These are phyloP conservation scores for Hyles euphorbiae DNA, from an alignment of 1,140 invertebrate species.

Conservation along the genomic window DNA sequence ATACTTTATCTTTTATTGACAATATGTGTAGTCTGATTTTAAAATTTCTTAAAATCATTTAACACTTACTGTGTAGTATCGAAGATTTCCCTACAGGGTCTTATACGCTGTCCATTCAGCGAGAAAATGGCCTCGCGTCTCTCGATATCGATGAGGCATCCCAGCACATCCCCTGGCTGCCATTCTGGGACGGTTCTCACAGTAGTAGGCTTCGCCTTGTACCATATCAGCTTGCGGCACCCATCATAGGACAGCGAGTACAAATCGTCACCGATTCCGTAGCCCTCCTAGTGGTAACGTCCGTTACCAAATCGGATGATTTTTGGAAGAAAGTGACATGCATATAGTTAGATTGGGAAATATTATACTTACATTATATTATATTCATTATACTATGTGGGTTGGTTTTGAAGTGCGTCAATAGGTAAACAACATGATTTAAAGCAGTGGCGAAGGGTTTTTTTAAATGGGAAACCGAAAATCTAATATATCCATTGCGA, in stretches of 20 bases:
- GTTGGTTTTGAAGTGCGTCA: too few species aligned
- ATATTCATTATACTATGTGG: too few species aligned
- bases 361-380: too few species aligned
- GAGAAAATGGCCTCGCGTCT: constrained; percentile 86
- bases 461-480: too few species aligned
- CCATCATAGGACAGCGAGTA: constrained; percentile 95
- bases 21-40: too few species aligned
- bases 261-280: constrained; percentile 95
- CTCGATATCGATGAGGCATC: constrained; percentile 87
- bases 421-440: too few species aligned
- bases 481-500: too few species aligned
- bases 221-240: constrained; percentile 92
- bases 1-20: too few species aligned
- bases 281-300: constrained; percentile 84
- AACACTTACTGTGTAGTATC: constrained; percentile 82
- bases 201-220: constrained; percentile 85
- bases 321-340: too few species aligned
- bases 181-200: constrained; percentile 80
- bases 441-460: too few species aligned
- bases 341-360: too few species aligned
- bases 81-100: constrained; percentile 85
- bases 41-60: too few species aligned
- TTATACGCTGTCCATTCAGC: constrained; percentile 86
- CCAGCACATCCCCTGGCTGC: constrained; percentile 90
- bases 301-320: neutral